Conservation (phyloP, 2,888 invertebrate genomes). For the Resseliella maxima region DNA sequence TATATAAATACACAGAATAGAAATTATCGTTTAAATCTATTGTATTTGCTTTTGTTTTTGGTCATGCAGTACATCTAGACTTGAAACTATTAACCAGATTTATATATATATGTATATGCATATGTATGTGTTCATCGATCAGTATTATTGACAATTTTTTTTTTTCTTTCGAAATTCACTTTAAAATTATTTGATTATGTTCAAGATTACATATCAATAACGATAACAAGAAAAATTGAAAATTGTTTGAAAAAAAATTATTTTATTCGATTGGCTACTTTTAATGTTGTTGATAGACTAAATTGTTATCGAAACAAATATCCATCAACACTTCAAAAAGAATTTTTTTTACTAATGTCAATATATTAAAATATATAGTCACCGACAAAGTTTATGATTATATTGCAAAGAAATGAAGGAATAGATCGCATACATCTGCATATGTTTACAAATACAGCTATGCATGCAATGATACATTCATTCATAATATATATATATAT, state of each 20-base stretch:
- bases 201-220: background rate
- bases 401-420: slow-evolving; percentile 35
- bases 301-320: background rate
- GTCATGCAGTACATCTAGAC: too few relatives aligned
- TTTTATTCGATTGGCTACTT: background rate
- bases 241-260: background rate
- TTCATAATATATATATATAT: too few relatives aligned
- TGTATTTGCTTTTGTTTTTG: too few relatives aligned
- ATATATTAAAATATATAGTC: slow-evolving; percentile 28
- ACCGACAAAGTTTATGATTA: slow-evolving; percentile 17
- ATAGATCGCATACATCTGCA: slow-evolving; percentile 12
- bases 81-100: too few relatives aligned
- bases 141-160: background rate
- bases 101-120: too few relatives aligned
- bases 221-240: background rate
- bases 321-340: background rate
- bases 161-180: background rate
- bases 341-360: slow-evolving; percentile 18
- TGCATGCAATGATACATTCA: background rate
- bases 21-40: too few relatives aligned
- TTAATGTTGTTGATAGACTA: slow-evolving; percentile 22
- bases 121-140: too few relatives aligned
- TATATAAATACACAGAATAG: background rate
- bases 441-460: background rate
- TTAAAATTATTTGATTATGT: background rate